Evolutionary conservation across 2,888 invertebrate genomes (phyloP), one percentile per base, ranked within the genome.

Genomic region (Heliconius ethilla): DNA sequence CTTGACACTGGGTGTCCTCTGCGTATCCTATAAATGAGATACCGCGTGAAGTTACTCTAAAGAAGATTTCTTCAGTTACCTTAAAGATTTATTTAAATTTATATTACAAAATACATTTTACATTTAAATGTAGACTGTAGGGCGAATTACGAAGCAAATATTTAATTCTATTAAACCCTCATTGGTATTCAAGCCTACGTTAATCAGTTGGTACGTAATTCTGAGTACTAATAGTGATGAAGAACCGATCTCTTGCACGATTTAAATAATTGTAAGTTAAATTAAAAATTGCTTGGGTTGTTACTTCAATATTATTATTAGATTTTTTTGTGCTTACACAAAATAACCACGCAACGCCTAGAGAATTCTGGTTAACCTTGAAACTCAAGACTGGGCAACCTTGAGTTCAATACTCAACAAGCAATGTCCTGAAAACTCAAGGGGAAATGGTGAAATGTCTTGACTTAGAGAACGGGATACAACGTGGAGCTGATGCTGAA

Each of bases 181-280:
- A 51, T 70, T 51, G 70, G 45, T 29, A 70, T 51, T 70, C 45
- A 70, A 70, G 70, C 27, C 70, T 51, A 27, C 27, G 45, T 70
- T 51, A 51, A 70, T 70, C 51, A 70, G 70, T 70, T 70, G 27
- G 45, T 70, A 70, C 70, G 45, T 70, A 51, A 45, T 70, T 51
- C 51, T 37, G 51, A 22, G 45, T 45, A 45, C 13, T 69, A 45
- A 70, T 70, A 45, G 70, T 70, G 70, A 70, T 29, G 27, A 70
- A 70, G 18, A 15, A 70, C 51, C 70, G 70, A 51, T 51, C 51
- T 69, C 37, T 27, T 29, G 45, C 45, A 3, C 45, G 10, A 70
- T 45, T 70, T 27, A 2, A 27, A 70, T 70, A 70, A 45, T 70
- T 45, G 25, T 27, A 69, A 45, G 13, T 25, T 45, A 13, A 40